These are phyloP conservation scores for Leptothorax acervorum DNA, from an alignment of 2,888 invertebrate species.

Conservation along the genomic window DNA sequence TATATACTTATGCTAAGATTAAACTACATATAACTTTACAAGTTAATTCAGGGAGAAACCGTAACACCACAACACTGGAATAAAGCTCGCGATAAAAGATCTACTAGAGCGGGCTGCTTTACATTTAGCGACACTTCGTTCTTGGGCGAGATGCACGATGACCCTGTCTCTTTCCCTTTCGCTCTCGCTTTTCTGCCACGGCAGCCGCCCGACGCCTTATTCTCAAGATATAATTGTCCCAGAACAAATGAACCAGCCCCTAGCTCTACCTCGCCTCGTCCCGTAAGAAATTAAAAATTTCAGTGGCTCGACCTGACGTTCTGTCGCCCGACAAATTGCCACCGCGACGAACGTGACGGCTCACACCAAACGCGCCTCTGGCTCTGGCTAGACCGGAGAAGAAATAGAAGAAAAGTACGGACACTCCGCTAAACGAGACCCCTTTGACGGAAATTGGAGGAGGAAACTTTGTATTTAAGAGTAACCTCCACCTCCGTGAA, in stretches of 20 bases:
- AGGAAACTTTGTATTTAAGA: conserved; percentile 16
- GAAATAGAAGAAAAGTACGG: not conserved
- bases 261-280: not conserved
- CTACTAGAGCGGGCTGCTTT: not conserved
- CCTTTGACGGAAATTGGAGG: conserved; percentile 33
- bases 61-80: not conserved
- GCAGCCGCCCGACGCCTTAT: conserved; percentile 22
- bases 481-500: not conserved
- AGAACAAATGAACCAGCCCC: conserved; percentile 63
- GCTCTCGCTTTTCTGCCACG: conserved; percentile 21
- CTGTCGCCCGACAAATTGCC: conserved; percentile 63
- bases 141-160: not conserved
- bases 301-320: conserved; percentile 47
- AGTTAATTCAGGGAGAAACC: not conserved
- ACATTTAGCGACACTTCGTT: conserved; percentile 4
- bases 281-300: conserved; percentile 66
- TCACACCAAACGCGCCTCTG: conserved; percentile 51
- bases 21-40: not conserved
- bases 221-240: conserved; percentile 60
- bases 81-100: conserved; percentile 6
- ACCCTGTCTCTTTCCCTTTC: not conserved
- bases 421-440: conserved; percentile 33
- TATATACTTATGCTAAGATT: conserved; percentile 5
- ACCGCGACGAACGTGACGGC: conserved; percentile 47
- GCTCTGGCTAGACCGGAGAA: not conserved